A percentile compares a stretch with the other conserved stretches of the same genome.
These are phyloP conservation scores for Aptenodytes forsteri DNA, from an alignment of 2,113 vertebrate species.

Conservation along the genomic window DNA sequence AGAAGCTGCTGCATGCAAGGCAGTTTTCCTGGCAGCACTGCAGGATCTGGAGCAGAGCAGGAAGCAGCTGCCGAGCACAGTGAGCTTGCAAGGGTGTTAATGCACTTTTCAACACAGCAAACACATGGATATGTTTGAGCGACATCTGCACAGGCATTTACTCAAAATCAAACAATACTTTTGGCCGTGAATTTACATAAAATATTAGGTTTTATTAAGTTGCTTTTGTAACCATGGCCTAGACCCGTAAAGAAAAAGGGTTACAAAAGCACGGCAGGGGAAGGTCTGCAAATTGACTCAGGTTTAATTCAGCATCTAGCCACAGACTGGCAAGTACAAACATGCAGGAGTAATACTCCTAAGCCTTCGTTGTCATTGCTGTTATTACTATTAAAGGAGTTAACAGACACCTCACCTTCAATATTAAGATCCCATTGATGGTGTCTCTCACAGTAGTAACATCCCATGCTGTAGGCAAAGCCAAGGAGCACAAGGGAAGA, in stretches of 20 bases:
- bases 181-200: neutral
- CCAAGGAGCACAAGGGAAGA: neutral
- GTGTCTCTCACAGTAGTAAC: neutral
- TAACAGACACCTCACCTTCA: neutral
- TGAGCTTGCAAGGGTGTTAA: neutral
- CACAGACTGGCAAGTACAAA: neutral
- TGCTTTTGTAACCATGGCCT: neutral
- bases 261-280: neutral
- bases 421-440: neutral
- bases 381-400: neutral
- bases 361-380: neutral
- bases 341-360: neutral
- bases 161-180: neutral
- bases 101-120: neutral
- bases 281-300: neutral
- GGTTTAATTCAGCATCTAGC: neutral
- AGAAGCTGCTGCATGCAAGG: neutral
- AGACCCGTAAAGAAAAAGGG: neutral
- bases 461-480: neutral
- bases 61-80: accelerated
- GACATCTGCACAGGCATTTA: neutral
- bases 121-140: neutral
- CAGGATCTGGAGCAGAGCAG: neutral
- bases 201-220: neutral
- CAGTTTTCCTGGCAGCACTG: neutral